Conservation (phyloP, 2,888 invertebrate species). For the Xestia ashworthii region DNA sequence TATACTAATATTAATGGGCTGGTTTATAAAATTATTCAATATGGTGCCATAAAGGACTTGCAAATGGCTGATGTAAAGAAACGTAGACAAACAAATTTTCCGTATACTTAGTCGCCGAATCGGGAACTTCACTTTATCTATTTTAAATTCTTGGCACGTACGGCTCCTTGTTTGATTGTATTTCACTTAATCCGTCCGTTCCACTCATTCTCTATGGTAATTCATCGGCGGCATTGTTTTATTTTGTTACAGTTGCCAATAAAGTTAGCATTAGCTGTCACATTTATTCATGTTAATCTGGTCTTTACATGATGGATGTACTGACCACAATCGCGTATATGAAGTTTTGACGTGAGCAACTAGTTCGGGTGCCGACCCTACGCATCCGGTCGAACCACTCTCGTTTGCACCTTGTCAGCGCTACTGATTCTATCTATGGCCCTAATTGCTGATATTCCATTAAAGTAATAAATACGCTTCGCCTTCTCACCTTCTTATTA, state of each 20-base stretch:
- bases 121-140: conserved; percentile 73
- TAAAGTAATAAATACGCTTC: conserved; percentile 88
- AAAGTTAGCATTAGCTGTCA: conserved; percentile 65
- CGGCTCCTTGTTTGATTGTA: conserved; percentile 86
- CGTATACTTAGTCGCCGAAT: conserved; percentile 71
- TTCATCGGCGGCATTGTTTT: conserved; percentile 88
- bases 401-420: conserved; percentile 91
- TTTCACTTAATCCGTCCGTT: conserved; percentile 88
- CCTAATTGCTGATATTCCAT: conserved; percentile 90
- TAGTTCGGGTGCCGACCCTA: conserved; percentile 73
- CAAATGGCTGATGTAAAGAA: conserved; percentile 70
- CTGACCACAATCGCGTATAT: conserved; percentile 67
- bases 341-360: conserved; percentile 63
- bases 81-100: conserved; percentile 75
- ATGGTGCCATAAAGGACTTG: conserved; percentile 44
- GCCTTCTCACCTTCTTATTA: conserved; percentile 88
- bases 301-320: conserved; percentile 68
- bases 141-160: conserved; percentile 81
- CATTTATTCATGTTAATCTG: conserved; percentile 66
- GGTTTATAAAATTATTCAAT: conserved; percentile 5
- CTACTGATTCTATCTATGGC: conserved; percentile 87
- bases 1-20: background rate
- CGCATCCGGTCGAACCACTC: conserved; percentile 87
- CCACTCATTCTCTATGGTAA: conserved; percentile 89
- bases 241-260: conserved; percentile 79